These are phyloP conservation scores for Megastigmus dorsalis DNA, from an alignment of 2,888 invertebrate genomes.

Conservation along the genomic window DNA sequence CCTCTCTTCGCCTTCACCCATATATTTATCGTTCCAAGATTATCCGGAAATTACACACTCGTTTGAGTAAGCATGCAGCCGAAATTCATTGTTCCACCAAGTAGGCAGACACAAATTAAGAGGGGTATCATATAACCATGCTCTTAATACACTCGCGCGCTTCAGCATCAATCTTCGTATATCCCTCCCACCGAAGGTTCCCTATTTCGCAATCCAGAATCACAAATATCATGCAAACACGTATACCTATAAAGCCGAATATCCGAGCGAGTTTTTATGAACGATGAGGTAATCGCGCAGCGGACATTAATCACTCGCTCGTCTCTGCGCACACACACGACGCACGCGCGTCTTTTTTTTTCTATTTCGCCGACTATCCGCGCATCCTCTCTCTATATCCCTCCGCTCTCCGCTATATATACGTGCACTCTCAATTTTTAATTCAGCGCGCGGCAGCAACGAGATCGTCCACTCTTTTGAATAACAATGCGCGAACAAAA, in stretches of 20 bases:
- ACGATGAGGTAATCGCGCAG: slow-evolving; percentile 20
- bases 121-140: no score
- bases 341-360: neutral
- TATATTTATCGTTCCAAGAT: no score
- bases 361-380: no score
- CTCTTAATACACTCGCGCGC: no score
- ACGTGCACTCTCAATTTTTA: slow-evolving; percentile 30
- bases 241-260: neutral
- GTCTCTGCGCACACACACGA: no score
- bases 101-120: no score
- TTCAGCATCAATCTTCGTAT: slow-evolving; percentile 13
- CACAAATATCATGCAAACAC: neutral
- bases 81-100: no score
- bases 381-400: slow-evolving; percentile 4
- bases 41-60: no score
- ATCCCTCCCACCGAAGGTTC: neutral
- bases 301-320: neutral
- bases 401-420: neutral
- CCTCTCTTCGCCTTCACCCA: no score
- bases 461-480: slow-evolving; percentile 43
- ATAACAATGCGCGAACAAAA: slow-evolving; percentile 51
- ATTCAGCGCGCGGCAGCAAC: slow-evolving; percentile 35
- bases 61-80: no score
- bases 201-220: slow-evolving; percentile 17
- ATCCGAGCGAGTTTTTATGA: slow-evolving; percentile 22